These are phyloP conservation scores for Cybosia mesomella DNA, from an alignment of 2,888 invertebrate species.

Conservation along the genomic window DNA sequence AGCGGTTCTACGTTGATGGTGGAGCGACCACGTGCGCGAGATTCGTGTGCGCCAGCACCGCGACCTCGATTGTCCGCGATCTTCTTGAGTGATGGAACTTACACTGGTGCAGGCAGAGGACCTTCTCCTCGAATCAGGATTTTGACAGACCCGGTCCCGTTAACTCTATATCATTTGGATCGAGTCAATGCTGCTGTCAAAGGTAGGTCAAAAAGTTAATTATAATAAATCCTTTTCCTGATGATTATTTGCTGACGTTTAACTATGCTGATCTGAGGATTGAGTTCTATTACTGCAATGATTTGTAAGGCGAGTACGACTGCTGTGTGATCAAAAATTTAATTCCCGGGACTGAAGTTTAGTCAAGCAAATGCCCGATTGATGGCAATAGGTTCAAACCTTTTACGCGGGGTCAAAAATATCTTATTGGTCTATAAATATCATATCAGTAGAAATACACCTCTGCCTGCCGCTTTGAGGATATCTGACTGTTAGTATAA, in stretches of 20 bases:
- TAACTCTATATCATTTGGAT: constrained; percentile 84
- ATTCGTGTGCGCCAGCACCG: constrained; percentile 78
- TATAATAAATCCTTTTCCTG: neutral
- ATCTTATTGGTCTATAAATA: neutral
- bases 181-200: constrained; percentile 85
- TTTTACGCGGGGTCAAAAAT: too few relatives aligned
- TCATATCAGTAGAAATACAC: neutral
- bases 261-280: neutral
- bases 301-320: too few relatives aligned
- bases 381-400: neutral
- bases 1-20: constrained; percentile 77
- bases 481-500: too few relatives aligned
- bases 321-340: neutral
- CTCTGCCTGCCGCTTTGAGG: too few relatives aligned
- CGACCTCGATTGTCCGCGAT: constrained; percentile 82
- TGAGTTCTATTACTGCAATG: neutral
- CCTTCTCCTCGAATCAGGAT: constrained; percentile 71
- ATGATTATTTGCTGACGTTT: neutral
- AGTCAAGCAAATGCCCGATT: neutral
- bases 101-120: constrained; percentile 64
- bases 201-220: constrained; percentile 67
- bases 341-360: neutral
- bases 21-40: constrained; percentile 71
- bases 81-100: constrained; percentile 76
- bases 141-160: constrained; percentile 83